phyloP scores from a whole-genome alignment of 1,140 invertebrate species.

The Macrocentrus cingulum region DNA sequence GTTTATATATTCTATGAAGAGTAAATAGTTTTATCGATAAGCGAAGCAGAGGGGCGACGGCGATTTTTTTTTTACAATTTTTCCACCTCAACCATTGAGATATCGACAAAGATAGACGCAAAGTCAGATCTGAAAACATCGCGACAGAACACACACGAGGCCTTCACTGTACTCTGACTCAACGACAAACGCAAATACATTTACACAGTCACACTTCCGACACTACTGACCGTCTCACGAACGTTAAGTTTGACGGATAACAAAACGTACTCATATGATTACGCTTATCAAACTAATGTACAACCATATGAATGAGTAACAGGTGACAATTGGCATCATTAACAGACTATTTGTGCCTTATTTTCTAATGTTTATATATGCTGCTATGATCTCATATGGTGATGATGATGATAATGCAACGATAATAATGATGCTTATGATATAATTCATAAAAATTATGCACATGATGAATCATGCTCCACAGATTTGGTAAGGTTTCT shows the following conservation, averaged over 20 bases:
- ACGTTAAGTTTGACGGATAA: neutral
- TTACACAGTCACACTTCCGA: too few relatives aligned
- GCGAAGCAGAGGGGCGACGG: too few relatives aligned
- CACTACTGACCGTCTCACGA: too few relatives aligned
- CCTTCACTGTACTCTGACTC: too few relatives aligned
- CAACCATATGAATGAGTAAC: neutral
- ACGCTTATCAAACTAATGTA: neutral
- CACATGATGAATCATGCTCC: conserved; percentile 28
- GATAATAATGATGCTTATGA: neutral
- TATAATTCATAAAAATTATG: conserved; percentile 27
- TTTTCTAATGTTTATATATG: neutral
- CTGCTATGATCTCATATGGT: neutral
- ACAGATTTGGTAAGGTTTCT: conserved; percentile 24
- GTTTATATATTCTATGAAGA: neutral
- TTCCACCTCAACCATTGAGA: too few relatives aligned
- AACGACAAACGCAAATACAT: too few relatives aligned
- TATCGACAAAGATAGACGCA: too few relatives aligned
- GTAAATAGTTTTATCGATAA: neutral
- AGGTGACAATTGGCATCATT: neutral
- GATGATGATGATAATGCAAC: neutral
- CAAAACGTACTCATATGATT: neutral
- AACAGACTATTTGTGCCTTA: neutral
- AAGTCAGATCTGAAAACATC: too few relatives aligned
- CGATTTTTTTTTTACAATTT: too few relatives aligned
- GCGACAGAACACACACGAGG: too few relatives aligned